Evolutionary conservation across 2,888 invertebrate genomes (phyloP), one percentile per base, ranked within the genome.

Genomic region (Cactoblastis cactorum): DNA sequence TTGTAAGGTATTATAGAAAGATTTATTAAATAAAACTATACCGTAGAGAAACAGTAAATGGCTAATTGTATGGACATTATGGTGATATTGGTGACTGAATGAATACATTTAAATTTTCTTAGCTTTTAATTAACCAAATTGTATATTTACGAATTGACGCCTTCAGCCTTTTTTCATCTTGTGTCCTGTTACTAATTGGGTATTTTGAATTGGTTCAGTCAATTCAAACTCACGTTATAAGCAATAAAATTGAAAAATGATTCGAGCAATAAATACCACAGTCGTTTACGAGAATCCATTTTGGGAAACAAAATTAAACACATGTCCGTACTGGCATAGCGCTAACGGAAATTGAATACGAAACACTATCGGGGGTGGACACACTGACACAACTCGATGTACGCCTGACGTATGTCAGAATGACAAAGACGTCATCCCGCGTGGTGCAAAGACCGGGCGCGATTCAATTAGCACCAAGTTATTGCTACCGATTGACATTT

Each of bases 311-410:
- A 56, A 56, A 58, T 56, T 58, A 56, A 58, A 58, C 56, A 56
- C 58, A 60, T 55, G 57, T 60, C 56, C 45, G 49, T 47, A 56
- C 56, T 56, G 52, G 49, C 51, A 58, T 56, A 56, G 51, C 48
- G 50, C 52, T 49, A 55, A 51, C 63, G 65, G 65, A 65, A 65
- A 65, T 65, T 63, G 63, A 58, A 63, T 59, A 55, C 57, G 62
- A 56, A 57, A 53, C 55, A 52, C 58, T 63, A 61, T 63, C 60
- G 52, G 51, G 34, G 38, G 35, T 53, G 49, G 49, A 49, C 49
- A 52, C 49, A 59, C 56, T 52, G 56, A 56, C 53, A 52, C 52
- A 51, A 43, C 46, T 33, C 52, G 51, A 57, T 58, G 55, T 57
- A 58, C 60, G 52, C 53, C 57, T 59, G 59, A 63, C 63, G 55